Evolutionary conservation across 2,888 invertebrate genomes (phyloP), one percentile per base, ranked within the genome.

Genomic region (Formica aserva): DNA sequence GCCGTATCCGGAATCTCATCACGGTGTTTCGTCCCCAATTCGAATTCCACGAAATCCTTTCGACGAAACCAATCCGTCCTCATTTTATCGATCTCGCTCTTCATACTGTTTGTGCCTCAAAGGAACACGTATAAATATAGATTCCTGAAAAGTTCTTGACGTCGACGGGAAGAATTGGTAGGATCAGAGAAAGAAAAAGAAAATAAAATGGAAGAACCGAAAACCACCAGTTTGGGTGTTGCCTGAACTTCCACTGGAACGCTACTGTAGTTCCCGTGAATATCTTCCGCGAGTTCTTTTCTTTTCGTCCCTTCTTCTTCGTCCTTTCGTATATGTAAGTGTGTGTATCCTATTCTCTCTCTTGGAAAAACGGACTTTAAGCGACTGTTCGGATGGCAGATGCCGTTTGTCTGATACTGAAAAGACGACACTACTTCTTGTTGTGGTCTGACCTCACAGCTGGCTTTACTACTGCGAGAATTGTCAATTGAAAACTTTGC

Each of bases 401-500:
- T 74, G 65, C 63, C 35, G 66, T 84, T 90, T 80, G 85, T 80
- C 62, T 60, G 83, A 57, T 81, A 83, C 86, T 84, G 67, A 83
- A 87, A 82, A 63, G 66, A 86, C 77, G 84, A 91, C 87, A 88
- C 87, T 91, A 89, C 87, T 85, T 85, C 83, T 84, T 82, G 85
- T 75, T 87, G 66, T 48, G 77, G 90, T 88, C 92, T 89, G 92
- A 92, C 91, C 88, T 86, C 89, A 89, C 88, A 89, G 87, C 90
- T 91, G 91, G 89, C 90, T 93, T 91, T 92, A 93, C 92, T 89
- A 91, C 91, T 92, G 87, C 85, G 88, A 88, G 87, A 87, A 84
- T 52, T 85, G 32, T 84, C 83, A 60, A 32, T 22, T 45, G 8
- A 67, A 69, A 69, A 60, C 13, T 78, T 57, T 15, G 18, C 1